Evolutionary conservation across 2,888 invertebrate genomes (phyloP), one percentile per base, ranked within the genome.

Genomic region (Myopa tessellatipennis): DNA sequence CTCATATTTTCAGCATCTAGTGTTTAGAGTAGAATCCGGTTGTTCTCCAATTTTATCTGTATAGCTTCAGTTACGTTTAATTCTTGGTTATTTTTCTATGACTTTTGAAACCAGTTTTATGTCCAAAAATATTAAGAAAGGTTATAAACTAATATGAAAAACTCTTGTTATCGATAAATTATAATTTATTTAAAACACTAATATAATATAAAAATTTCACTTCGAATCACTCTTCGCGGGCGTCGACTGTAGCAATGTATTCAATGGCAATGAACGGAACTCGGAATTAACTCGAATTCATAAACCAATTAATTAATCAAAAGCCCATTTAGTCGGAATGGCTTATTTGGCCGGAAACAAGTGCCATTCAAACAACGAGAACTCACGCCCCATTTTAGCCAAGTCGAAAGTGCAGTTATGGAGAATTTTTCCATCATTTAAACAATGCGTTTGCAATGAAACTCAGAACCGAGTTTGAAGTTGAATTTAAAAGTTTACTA

Each of bases 281-380:
- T 38, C 65, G 36, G 14, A 8, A 38, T 65, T 38, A 65, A n/a
- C 55, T 45, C 61, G 26, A 61, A 34, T 26, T n/a, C 34, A 38
- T 16, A 8, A 34, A 65, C 26, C 18, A 60, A 65, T 65, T 65
- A 65, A 65, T 65, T 65, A 65, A 65, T 38, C 14, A 38, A 65
- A 36, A 65, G 7, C 10, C 34, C 26, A 61, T 10, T 61, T 61
- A 61, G 65, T 10, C 34, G 65, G 34, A 8, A 16, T 16, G 36
- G 65, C 61, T 61, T 61, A 65, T 34, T 34, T 65, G 14, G 65
- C 10, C 38, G 38, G 14, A 36, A 61, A 26, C 26, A 34, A 61
- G 26, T 61, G 26, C n/a, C 36, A 34, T 34, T 65, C 16, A 65
- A 65, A 14, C 8, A 36, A 12, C 34, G 7, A 5, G 36, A 65